Conservation (phyloP, 2,888 invertebrate species). For the Heteropelma amictum region DNA sequence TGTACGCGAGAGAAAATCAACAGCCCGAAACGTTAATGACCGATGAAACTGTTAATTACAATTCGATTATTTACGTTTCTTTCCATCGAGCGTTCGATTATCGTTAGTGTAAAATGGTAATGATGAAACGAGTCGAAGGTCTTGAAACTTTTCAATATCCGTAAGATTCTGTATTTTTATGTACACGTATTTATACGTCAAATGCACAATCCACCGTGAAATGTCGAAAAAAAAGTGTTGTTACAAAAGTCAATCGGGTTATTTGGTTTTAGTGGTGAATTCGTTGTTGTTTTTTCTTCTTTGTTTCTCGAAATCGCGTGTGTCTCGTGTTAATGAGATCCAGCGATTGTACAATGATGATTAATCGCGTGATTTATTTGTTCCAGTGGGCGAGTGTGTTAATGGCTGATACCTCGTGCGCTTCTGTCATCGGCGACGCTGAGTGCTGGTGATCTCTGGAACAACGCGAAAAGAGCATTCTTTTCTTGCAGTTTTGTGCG, state of each 20-base stretch:
- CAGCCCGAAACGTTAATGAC: no score
- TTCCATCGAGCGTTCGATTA: no score
- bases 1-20: neutral
- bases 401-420: slow-evolving; percentile 69
- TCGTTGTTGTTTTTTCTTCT: slow-evolving; percentile 15
- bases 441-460: slow-evolving; percentile 73
- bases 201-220: slow-evolving; percentile 31
- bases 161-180: slow-evolving; percentile 50
- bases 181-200: slow-evolving; percentile 40
- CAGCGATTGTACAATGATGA: slow-evolving; percentile 38
- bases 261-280: slow-evolving; percentile 52
- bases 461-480: slow-evolving; percentile 44
- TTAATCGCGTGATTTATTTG: slow-evolving; percentile 14
- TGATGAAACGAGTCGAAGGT: slow-evolving; percentile 1
- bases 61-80: no score
- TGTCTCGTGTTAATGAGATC: slow-evolving; percentile 23
- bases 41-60: no score
- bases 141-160: slow-evolving; percentile 37
- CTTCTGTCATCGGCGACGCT: slow-evolving; percentile 69
- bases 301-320: slow-evolving; percentile 8
- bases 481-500: no score
- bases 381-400: slow-evolving; percentile 36
- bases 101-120: no score
- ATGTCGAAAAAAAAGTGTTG: slow-evolving; percentile 46
- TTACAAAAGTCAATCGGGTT: slow-evolving; percentile 62